Evolutionary conservation across 2,888 invertebrate species (phyloP).

Genomic region (Agrotis puta): DNA sequence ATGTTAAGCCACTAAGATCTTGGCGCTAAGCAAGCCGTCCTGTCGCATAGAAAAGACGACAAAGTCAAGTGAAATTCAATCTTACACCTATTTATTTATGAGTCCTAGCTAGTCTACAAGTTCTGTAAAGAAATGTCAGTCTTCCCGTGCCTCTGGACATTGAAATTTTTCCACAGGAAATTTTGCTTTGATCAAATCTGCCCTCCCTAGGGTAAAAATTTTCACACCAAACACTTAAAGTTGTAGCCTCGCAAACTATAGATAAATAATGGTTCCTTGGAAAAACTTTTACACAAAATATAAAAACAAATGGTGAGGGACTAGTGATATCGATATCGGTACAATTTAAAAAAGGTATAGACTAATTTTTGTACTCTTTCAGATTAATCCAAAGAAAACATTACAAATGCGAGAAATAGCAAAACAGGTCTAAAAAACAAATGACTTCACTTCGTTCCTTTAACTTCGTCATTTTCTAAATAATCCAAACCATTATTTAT

Average conservation of each 20-base stretch:
- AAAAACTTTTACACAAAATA: conserved; percentile 9
- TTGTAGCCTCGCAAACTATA: conserved; percentile 15
- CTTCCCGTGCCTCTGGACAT: not conserved
- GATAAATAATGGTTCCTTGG: conserved; percentile 35
- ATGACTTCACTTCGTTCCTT: conserved; percentile 27
- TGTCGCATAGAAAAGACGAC: too few relatives aligned
- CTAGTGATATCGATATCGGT: not conserved
- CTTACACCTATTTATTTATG: too few relatives aligned
- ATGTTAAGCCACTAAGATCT: too few relatives aligned
- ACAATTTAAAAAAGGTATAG: not conserved
- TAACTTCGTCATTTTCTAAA: conserved; percentile 39
- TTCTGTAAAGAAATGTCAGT: conserved; percentile 7
- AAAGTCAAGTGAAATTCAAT: too few relatives aligned
- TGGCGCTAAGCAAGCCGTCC: too few relatives aligned
- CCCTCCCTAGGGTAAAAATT: conserved; percentile 18
- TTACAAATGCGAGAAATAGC: conserved; percentile 1
- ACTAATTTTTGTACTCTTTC: not conserved
- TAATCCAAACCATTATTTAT: conserved; percentile 42
- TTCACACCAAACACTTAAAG: conserved; percentile 18
- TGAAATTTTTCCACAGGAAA: conserved; percentile 25
- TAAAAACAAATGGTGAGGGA: conserved; percentile 12
- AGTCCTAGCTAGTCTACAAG: too few relatives aligned
- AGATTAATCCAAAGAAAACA: not conserved
- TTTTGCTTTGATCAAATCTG: conserved; percentile 31
- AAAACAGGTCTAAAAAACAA: conserved; percentile 17